Evolutionary conservation across 2,888 invertebrate species (phyloP).

Genomic region (Cryptus viduatorius): DNA sequence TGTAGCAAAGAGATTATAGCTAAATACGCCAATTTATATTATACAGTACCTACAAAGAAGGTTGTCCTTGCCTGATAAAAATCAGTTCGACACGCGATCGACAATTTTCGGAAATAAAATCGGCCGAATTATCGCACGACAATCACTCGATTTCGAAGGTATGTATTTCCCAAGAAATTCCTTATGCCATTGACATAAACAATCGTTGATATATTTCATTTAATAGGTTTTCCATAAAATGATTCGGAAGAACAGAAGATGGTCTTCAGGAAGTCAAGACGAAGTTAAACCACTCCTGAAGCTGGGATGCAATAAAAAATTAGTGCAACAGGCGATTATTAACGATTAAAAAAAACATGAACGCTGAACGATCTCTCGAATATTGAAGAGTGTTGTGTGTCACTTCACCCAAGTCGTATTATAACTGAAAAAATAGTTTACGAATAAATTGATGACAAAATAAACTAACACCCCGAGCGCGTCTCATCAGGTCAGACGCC

Average conservation of each 20-base stretch:
- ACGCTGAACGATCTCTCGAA: slow-evolving; percentile 16
- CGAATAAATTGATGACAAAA: too few species aligned
- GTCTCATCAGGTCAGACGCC: too few species aligned
- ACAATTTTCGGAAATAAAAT: neutral
- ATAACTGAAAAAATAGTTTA: too few species aligned
- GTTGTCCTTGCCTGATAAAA: neutral
- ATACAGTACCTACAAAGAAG: slow-evolving; percentile 12
- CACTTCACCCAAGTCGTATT: too few species aligned
- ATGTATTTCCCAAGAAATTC: neutral
- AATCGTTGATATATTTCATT: neutral
- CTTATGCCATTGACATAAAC: neutral
- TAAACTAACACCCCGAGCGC: too few species aligned
- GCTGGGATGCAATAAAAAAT: slow-evolving; percentile 3
- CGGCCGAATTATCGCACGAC: neutral
- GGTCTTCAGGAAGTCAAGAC: neutral
- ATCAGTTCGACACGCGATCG: neutral
- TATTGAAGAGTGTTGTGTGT: neutral
- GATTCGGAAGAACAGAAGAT: slow-evolving; percentile 2
- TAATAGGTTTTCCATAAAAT: neutral
- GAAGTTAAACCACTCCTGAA: neutral
- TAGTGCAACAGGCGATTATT: neutral
- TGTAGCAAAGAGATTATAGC: neutral
- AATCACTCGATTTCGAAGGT: slow-evolving; percentile 11
- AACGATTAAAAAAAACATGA: slow-evolving; percentile 12
- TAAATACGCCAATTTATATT: neutral